Base-by-base conservation (phyloP, 2,113 vertebrate genomes). In the Stictonetta naevosa region DNA sequence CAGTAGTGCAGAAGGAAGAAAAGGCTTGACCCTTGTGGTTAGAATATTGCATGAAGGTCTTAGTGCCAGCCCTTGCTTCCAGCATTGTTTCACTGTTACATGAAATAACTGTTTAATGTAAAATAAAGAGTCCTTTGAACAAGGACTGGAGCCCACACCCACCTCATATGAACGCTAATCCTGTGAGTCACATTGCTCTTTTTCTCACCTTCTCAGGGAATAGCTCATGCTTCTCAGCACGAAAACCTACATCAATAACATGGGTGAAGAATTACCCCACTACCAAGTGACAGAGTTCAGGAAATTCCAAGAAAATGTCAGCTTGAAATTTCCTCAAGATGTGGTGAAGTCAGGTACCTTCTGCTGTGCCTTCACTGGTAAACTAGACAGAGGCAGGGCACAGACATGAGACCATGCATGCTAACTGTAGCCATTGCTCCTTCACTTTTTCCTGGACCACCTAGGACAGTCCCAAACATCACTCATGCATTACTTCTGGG, bases 121-220 rank as follows among this genome's bases (percentile, higher is more conserved):
- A 95, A 94, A 90, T 90, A 96, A 85, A 93, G 84, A 42, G 68
- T 71, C 52, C 83, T 96, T 94, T 94, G 68, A 94, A 46, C 40
- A 71, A 42, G 59, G 38, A 46, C 44, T 25, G 67, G 33, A 53
- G 63, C 55, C 85, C 75, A 83, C 94, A 86, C 86, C 59, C 83
- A 55, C 44, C 60, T 88, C 88, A 63, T 58, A 56, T 88, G 83
- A 92, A 48, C 3, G 1, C 14, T 63, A n/a, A 90, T 58, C 63
- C 40, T 75, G 44, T 86, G 92, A 93, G 55, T 96, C 93, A 89
- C 62, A 3, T 82, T 68, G 52, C 68, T 86, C 66, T 44, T 8
- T 20, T 33, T 86, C 52, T 83, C 0, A 0, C 44, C 52, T 71
- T 88, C 83, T 71, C 46, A 9, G 69, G 60, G 87, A 94, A 21